Base-by-base conservation (phyloP, 2,888 invertebrate species). In the Steinernema hermaphroditum region DNA sequence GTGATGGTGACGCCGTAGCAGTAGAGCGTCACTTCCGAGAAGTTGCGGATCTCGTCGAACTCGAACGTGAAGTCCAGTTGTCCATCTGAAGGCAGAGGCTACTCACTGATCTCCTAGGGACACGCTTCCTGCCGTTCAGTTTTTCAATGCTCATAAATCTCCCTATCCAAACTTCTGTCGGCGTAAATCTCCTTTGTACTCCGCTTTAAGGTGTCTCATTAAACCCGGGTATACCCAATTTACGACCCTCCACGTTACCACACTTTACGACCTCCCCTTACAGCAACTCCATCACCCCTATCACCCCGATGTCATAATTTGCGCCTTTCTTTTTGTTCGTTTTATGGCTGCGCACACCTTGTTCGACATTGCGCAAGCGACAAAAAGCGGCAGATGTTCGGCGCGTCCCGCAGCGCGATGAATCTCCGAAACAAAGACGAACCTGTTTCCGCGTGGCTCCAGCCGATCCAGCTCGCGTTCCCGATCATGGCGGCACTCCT, bases 31-130 rank as follows among this genome's bases (percentile, higher is more conserved):
- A 94, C 91, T 0, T 91, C 91, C 62, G 91, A 92, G 89, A 95
- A 94, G 88, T 94, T 94, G 22, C 94, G 90, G 74, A 93, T 92
- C 85, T 91, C 90, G 86, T 94, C 94, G 88, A 95, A 94, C 87
- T 93, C 93, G 89, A 94, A 93, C 1, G 91, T 90, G 54, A 95
- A 89, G 82, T 92, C 91, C 9, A 94, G 73, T 6, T 71, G 68
- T 27, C 83, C 83, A 57, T 75, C 80, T 79, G 62, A 27, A 75
- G 74, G 16, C 71, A 22, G n/a, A 1, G 16, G 49, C 27, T 72
- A 12, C 22, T 22, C 19, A 72, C 14, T 1, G 16, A 72, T 6
- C 37, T 4, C 12, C 6, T 12, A 8, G 37, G 37, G 37, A 37
- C 37, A n/a, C n/a, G n/a, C n/a, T n/a, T n/a, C n/a, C n/a, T n/a